These are phyloP conservation scores for Timema cristinae DNA, from an alignment of 2,888 invertebrate species.

Conservation along the genomic window DNA sequence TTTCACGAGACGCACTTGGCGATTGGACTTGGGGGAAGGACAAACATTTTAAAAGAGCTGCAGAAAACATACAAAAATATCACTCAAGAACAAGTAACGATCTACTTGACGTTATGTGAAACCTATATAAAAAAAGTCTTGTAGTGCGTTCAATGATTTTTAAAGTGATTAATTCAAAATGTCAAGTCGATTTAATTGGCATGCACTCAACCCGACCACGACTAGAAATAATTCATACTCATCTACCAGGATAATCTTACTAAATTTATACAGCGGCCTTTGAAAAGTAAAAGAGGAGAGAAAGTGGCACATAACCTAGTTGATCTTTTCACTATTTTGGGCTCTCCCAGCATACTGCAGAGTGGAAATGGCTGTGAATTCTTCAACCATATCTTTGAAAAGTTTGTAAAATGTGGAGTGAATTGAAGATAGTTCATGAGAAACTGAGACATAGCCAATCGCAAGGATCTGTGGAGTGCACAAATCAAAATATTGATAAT, in stretches of 20 bases:
- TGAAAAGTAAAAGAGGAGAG: constrained; percentile 37
- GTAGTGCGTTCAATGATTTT: constrained; percentile 31
- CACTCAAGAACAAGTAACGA: neutral
- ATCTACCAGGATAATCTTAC: constrained; percentile 43
- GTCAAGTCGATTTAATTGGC: constrained; percentile 43
- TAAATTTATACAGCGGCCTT: constrained; percentile 39
- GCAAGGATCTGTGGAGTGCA: constrained; percentile 41
- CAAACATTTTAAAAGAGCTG: neutral
- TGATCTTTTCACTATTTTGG: constrained; percentile 43
- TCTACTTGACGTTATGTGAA: too few relatives aligned
- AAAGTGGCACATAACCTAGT: constrained; percentile 41
- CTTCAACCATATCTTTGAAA: constrained; percentile 31
- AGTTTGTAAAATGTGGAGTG: constrained; percentile 37
- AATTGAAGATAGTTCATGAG: constrained; percentile 42
- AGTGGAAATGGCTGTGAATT: constrained; percentile 40
- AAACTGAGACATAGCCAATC: constrained; percentile 39
- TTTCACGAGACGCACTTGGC: neutral
- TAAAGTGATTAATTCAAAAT: constrained; percentile 37
- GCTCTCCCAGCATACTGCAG: constrained; percentile 41
- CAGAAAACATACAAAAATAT: neutral
- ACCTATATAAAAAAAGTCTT: constrained; percentile 18
- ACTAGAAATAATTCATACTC: constrained; percentile 40
- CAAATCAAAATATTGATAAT: constrained; percentile 23
- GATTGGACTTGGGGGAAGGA: too few relatives aligned
- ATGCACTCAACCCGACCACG: constrained; percentile 39